Base-by-base conservation (phyloP, 2,113 vertebrate species). In the Oreochromis tanganicae region DNA sequence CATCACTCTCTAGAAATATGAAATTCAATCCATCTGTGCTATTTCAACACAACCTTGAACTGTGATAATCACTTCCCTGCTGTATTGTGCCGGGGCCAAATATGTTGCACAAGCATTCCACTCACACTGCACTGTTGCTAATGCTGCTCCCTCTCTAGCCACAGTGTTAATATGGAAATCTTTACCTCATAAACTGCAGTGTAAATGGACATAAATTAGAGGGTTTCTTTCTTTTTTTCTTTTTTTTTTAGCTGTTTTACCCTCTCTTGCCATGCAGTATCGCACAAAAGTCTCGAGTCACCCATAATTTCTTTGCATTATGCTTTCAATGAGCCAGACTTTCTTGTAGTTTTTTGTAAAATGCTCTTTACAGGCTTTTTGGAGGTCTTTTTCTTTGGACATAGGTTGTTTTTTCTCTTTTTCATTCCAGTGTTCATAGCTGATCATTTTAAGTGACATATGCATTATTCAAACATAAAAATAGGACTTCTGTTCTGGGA, bases 1-100 rank as follows among this genome's bases (percentile, higher is more conserved):
- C 80, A 55, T 84, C 29, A 87, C 63, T 88, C 82, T 80, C 24
- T 9, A 48, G 80, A 61, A 83, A 88, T 54, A 66, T 80, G 80
- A 92, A 88, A 91, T 14, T 24, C 52, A 85, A 68, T 61, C 82
- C 90, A 91, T 90, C 85, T 86, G 91, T 32, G 88, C 84, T 29
- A 63, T 82, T 88, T 90, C 90, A 84, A 57, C 84, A 68, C 85
- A 83, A 61, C 90, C 82, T 88, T 89, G 85, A 90, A 66, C 80
- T 75, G 87, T 32, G 81, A 79, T 83, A 52, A 56, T 84, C 87
- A 81, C 84, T 87, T 86, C 71, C 82, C 55, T 34, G 84, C 80
- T 78, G 36, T 36, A 7, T 19, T 55, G 32, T 56, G 11, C 21
- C n/a, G 3, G 0, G 68, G 88, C 91, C 87, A 86, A 55, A 86